Base-by-base conservation (phyloP, 37 sponge, comb jelly and placozoan species). In the Hormiphora californensis region DNA sequence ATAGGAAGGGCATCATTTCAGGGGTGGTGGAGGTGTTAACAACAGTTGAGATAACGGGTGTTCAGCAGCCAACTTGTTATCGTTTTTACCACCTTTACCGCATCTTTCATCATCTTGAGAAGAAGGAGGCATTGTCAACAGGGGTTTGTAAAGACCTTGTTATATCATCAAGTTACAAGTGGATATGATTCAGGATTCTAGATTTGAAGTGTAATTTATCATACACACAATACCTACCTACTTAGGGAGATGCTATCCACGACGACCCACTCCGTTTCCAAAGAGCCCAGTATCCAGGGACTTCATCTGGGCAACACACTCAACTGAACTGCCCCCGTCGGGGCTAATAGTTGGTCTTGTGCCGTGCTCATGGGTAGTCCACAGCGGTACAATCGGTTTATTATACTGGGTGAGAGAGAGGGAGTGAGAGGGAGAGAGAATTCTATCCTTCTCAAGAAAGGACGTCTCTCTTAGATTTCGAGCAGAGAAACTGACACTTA, bases 31-130 rank as follows among this genome's bases (percentile, higher is more conserved):
- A 12, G 19, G 17, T 30, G 25, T 73, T 43, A 43, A 22, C 46
- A 15, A 21, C 28, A 3, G 7, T 34, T 1, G 9, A 30, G 68
- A 9, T n/a, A 65, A 36, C 68, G 35, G 46, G 46, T 73, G 81
- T 39, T 43, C 36, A 73, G 21, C 46, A 73, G 12, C 23, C 35
- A 73, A 30, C 81, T 43, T 0, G 38, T 33, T n/a, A 73, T 28
- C 23, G 81, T 73, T 30, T 73, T 73, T 19, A 73, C 81, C 5
- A 41, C 35, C 46, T 73, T 73, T 27, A 73, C 43, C 21, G 81
- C 81, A 46, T 73, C 81, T 43, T 73, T 73, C 81, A 33, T 73
- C 81, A 40, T 33, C 81, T 73, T 43, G 9, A 65, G 5, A 59
- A 27, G 17, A 59, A 23, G 53, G 53, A n/a, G n/a, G n/a, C n/a